Base-by-base conservation (phyloP, 2,797 vertebrate genomes). In the Neomorphus geoffroyi region DNA sequence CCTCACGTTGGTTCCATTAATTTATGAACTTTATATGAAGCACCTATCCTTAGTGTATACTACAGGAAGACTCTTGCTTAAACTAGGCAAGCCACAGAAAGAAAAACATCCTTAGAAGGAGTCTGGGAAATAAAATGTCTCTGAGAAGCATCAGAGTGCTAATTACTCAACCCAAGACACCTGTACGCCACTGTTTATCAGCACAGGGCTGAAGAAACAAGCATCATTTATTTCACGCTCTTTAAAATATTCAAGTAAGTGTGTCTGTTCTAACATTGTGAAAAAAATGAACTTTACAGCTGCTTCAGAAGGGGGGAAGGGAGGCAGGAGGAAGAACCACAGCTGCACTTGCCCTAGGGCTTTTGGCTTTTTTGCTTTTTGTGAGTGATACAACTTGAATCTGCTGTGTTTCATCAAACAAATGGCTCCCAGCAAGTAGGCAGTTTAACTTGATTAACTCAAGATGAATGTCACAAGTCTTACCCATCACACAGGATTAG, bases 361-460 rank as follows among this genome's bases (percentile, higher is more conserved):
- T 77, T 93, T 79, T 92, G 66, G 87, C 81, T 91, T 90, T 94
- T 94, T 88, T 0, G 0, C 26, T 93, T 90, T 86, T 18, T 85
- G 26, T 88, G 53, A 84, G 85, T 60, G 80, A 56, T 92, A 32
- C 54, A 88, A 92, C 39, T 81, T 77, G 66, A 94, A 91, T 94
- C 71, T 93, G 51, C 89, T 96, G 77, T 93, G 83, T 94, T 94
- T 95, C 93, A 95, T 97, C 96, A 95, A 67, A 92, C 72, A 93
- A 96, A 96, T 94, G 93, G 90, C 91, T 94, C 74, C 75, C 70
- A 96, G 93, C 89, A 90, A 90, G 65, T 16, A 92, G 90, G 79
- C 92, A 92, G 83, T 93, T 96, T 96, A 96, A 96, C 80, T 88
- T 92, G 91, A 97, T 97, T 97, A 96, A 93, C 86, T 41, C 79